These are phyloP conservation scores for Metopolophium dirhodum DNA, from an alignment of 1,140 invertebrate species.

Conservation along the genomic window DNA sequence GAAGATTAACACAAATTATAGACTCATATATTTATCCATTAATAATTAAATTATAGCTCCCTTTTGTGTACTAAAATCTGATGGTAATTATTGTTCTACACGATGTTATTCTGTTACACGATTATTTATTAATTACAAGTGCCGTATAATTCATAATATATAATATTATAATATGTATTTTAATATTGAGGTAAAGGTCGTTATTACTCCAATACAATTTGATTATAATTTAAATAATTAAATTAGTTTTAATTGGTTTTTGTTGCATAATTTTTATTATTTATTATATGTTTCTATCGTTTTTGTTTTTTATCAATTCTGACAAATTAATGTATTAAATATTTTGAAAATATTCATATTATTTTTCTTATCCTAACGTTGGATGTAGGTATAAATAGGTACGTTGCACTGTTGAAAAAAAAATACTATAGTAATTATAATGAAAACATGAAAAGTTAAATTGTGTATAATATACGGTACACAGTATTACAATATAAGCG, in stretches of 20 bases:
- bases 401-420: not conserved
- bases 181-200: not conserved
- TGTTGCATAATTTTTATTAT: not conserved
- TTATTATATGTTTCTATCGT: not conserved
- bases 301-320: not conserved
- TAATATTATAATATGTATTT: not conserved
- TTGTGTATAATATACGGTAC: not conserved
- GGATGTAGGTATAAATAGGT: not conserved
- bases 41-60: slow-evolving; percentile 28
- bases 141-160: not conserved
- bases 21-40: not conserved
- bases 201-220: not conserved
- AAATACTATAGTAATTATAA: not conserved
- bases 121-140: slow-evolving; percentile 12
- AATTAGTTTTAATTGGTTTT: not conserved
- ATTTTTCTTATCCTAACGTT: not conserved
- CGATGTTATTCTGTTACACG: not conserved
- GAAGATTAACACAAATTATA: not conserved
- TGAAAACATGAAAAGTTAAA: not conserved
- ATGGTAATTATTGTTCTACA: slow-evolving; percentile 11
- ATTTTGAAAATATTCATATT: not conserved
- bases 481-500: not conserved
- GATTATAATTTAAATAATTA: not conserved
- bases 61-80: not conserved
- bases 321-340: not conserved